Percentiles rank a stretch among this genome's conserved stretches.
phyloP scores from a whole-genome alignment of 1,140 invertebrate species.

The Drosophila baimaii region DNA sequence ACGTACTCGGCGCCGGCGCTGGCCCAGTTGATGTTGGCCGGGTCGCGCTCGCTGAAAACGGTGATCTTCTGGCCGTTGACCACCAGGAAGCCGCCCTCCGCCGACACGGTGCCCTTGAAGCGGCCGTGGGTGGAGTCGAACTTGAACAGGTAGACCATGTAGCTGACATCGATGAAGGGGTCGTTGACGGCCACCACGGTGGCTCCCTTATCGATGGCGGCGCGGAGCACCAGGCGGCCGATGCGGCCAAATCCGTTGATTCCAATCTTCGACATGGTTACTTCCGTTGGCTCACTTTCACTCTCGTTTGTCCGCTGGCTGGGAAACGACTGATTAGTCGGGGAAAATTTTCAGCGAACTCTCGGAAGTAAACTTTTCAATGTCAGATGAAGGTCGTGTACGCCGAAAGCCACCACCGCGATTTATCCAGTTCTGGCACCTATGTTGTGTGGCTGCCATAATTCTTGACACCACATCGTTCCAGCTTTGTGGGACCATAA shows the following conservation, averaged over 20 bases:
- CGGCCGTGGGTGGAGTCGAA: slow-evolving; percentile 20
- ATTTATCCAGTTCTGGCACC: slow-evolving; percentile 15
- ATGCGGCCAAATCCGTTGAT: slow-evolving; percentile 21
- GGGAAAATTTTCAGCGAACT: background rate
- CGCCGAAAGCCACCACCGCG: slow-evolving; percentile 1
- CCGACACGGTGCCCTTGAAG: slow-evolving; percentile 16
- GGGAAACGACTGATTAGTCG: slow-evolving; percentile 16
- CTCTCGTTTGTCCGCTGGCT: slow-evolving; percentile 16
- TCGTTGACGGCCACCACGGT: slow-evolving; percentile 12
- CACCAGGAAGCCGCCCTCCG: slow-evolving; percentile 15
- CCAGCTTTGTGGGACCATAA: slow-evolving; percentile 6
- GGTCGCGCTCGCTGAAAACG: slow-evolving; percentile 12
- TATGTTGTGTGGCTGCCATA: background rate
- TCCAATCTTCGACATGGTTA: slow-evolving; percentile 22
- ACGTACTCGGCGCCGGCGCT: slow-evolving; percentile 18
- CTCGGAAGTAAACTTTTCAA: slow-evolving; percentile 18
- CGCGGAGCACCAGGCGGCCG: slow-evolving; percentile 15
- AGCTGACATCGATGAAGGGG: slow-evolving; percentile 15
- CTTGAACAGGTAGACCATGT: slow-evolving; percentile 19
- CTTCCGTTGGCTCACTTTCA: slow-evolving; percentile 19
- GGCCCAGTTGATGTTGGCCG: slow-evolving; percentile 16
- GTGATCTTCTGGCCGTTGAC: slow-evolving; percentile 20
- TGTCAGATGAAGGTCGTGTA: slow-evolving; percentile 18
- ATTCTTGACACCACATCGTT: background rate
- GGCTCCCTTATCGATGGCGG: slow-evolving; percentile 10